phyloP scores from a whole-genome alignment of 2,888 invertebrate species.

The Lapara coniferarum region DNA sequence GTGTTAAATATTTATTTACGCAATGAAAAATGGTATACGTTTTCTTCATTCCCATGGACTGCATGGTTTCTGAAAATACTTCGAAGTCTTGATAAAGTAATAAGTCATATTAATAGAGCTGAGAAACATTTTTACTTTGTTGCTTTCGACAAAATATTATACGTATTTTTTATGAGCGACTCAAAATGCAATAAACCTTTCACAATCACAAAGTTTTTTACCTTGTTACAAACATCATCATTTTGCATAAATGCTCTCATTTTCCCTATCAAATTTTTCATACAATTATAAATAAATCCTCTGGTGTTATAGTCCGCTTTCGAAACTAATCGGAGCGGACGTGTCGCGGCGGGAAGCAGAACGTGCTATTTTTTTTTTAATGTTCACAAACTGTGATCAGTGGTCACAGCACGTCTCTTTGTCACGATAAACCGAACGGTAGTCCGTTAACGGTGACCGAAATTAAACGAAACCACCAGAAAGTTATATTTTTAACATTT shows the following conservation, averaged over 20 bases:
- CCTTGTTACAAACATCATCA: neutral
- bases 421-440: conserved; percentile 26
- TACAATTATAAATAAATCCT: conserved; percentile 55
- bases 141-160: too few relatives aligned
- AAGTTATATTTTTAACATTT: conserved; percentile 7
- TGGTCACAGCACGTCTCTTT: conserved; percentile 46
- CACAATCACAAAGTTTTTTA: too few relatives aligned
- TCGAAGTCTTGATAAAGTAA: too few relatives aligned
- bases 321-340: conserved; percentile 65
- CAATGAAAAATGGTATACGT: too few relatives aligned
- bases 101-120: too few relatives aligned
- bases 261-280: conserved; percentile 33
- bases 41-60: too few relatives aligned
- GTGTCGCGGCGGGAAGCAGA: conserved; percentile 51
- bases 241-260: neutral
- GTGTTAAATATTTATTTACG: neutral
- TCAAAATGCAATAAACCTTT: too few relatives aligned
- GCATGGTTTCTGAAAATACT: too few relatives aligned
- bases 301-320: conserved; percentile 51
- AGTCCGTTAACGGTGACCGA: conserved; percentile 26
- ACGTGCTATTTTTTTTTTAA: conserved; percentile 32
- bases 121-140: too few relatives aligned
- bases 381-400: conserved; percentile 39
- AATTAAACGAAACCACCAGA: conserved; percentile 14
- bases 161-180: too few relatives aligned